Evolutionary conservation across 2,797 vertebrate genomes (phyloP), one percentile per base, ranked within the genome.

Genomic region (Poecile montanus): DNA sequence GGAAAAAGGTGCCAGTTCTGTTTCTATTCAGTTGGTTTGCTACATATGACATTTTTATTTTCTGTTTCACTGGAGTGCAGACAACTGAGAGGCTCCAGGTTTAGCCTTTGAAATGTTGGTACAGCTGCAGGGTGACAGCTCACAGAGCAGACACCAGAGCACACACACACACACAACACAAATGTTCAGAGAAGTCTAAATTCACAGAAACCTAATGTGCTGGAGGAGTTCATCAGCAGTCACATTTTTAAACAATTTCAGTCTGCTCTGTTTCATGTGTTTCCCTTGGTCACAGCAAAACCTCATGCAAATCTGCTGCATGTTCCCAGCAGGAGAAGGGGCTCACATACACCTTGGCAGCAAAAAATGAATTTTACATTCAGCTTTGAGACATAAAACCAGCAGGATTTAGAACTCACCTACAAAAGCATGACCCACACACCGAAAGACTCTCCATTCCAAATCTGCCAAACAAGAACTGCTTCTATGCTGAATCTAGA

Each of bases 221-320:
- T 90, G 63, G 54, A 78, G 68, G 78, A 88, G 57, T 65, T 74
- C 45, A 48, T 40, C 87, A 70, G 48, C 79, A 81, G 17, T 30
- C 56, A 36, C 34, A n/a, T 60, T 76, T 84, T 65, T 9, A 60
- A 86, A 76, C 74, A 40, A 76, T 68, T 72, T 88, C 87, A 87
- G 47, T 81, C 91, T 88, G 34, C 71, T 95, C 47, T 34, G 4
- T 83, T 93, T 91, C 16, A 3, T 58, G 9, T 2, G 0, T 88
- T 82, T 85, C 45, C 77, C 67, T 6, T 36, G 21, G 53, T 74
- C 83, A 79, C 67, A 82, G 45, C 53, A 84, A 85, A 92, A 17
- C 30, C 67, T 86, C 36, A 8, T 40, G 53, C 53, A 93, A 86
- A 84, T 79, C 70, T 86, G 73, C 85, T 70, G 47, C 23, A 0